A percentile compares a stretch with the other conserved stretches of the same genome.
phyloP scores from a whole-genome alignment of 2,113 vertebrate genomes.

The Ictalurus furcatus region DNA sequence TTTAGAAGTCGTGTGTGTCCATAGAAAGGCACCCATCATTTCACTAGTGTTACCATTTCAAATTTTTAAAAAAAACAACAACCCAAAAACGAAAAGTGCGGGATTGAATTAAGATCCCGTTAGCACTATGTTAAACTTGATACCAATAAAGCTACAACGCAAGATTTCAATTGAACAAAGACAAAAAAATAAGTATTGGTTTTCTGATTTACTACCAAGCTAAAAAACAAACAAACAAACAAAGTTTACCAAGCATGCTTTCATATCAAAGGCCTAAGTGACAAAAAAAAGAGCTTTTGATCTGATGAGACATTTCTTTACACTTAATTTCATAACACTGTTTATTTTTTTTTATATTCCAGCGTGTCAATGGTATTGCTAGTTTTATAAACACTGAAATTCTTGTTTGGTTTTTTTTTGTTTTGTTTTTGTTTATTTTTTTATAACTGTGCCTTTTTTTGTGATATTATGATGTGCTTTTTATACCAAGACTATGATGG shows the following conservation, averaged over 20 bases:
- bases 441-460: constrained; percentile 62
- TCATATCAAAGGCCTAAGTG: constrained; percentile 78
- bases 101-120: neutral
- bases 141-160: constrained; percentile 30
- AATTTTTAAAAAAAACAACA: neutral
- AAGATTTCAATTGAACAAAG: constrained; percentile 53
- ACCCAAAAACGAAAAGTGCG: neutral
- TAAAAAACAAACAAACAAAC: constrained; percentile 60
- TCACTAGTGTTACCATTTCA: constrained; percentile 54
- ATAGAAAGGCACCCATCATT: constrained; percentile 25
- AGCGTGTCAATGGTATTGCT: constrained; percentile 28
- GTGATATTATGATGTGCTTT: constrained; percentile 74
- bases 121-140: constrained; percentile 37
- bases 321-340: constrained; percentile 70
- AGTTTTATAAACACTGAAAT: constrained; percentile 61
- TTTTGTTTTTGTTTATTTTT: constrained; percentile 36
- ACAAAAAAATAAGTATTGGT: constrained; percentile 16
- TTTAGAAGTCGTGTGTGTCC: neutral
- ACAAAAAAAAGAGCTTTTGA: constrained; percentile 77
- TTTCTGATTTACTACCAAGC: constrained; percentile 27
- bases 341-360: constrained; percentile 34
- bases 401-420: constrained; percentile 37
- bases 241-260: constrained; percentile 75
- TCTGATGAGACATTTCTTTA: constrained; percentile 69
- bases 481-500: constrained; percentile 73